Conservation (phyloP, 2,888 invertebrate species). For the Cerceris ruficornis region DNA sequence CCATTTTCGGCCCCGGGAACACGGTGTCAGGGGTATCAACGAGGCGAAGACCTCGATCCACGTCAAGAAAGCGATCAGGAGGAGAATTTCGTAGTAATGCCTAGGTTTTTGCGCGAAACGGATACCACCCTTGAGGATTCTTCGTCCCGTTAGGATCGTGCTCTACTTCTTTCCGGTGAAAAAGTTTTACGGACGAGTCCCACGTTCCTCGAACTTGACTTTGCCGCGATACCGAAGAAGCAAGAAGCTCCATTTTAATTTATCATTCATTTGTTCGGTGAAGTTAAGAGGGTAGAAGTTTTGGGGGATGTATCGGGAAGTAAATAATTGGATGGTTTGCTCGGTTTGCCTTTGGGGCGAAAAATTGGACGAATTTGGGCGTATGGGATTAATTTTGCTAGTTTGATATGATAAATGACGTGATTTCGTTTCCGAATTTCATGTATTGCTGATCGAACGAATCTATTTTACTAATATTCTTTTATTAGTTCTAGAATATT, state of each 20-base stretch:
- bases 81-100: constrained; percentile 18
- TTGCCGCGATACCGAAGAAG: neutral
- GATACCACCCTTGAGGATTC: constrained; percentile 23
- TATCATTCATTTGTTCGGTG: neutral
- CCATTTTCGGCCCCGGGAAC: neutral
- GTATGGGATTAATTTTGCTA: too few species aligned
- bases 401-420: too few species aligned
- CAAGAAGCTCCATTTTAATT: neutral
- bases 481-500: too few species aligned
- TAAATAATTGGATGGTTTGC: neutral
- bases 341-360: neutral
- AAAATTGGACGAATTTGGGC: neutral
- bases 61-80: constrained; percentile 8
- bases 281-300: neutral
- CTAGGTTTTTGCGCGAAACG: constrained; percentile 28
- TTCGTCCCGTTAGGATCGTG: constrained; percentile 4
- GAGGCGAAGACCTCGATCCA: constrained; percentile 8
- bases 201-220: constrained; percentile 2
- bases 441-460: too few species aligned
- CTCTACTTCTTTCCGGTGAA: constrained; percentile 5
- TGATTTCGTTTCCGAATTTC: too few species aligned
- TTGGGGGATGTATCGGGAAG: neutral
- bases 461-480: too few species aligned
- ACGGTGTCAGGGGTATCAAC: constrained; percentile 1
- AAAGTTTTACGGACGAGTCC: constrained; percentile 7